Conservation (phyloP, 2,797 vertebrate species). For the Pantherophis vulpinus region DNA sequence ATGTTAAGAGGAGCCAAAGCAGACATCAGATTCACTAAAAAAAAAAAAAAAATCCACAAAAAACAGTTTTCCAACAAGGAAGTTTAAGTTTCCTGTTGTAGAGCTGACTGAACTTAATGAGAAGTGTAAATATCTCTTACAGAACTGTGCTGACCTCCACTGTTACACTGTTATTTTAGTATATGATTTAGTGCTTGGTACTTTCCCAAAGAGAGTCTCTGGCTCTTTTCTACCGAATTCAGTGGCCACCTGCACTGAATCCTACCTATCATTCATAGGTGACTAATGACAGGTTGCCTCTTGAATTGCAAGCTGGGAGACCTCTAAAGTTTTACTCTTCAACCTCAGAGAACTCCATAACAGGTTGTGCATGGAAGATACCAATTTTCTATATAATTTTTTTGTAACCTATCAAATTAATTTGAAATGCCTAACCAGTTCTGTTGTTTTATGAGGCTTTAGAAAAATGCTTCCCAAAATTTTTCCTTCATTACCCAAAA, state of each 20-base stretch:
- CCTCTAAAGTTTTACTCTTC: neutral
- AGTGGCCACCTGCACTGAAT: neutral
- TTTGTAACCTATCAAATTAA: neutral
- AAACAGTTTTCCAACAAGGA: neutral
- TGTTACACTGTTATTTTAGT: neutral
- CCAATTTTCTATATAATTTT: neutral
- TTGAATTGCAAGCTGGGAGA: neutral
- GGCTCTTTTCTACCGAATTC: neutral
- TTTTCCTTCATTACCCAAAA: neutral
- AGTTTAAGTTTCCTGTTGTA: neutral
- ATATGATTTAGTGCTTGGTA: neutral
- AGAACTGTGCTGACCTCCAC: neutral
- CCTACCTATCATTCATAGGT: neutral
- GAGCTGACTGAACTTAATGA: neutral
- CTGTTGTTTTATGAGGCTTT: neutral
- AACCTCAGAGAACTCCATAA: neutral
- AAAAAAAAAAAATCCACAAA: neutral
- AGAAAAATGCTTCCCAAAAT: neutral
- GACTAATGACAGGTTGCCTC: neutral
- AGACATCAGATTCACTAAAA: neutral
- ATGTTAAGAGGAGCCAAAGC: neutral
- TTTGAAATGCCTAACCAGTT: neutral
- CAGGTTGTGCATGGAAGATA: neutral
- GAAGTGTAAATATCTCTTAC: neutral
- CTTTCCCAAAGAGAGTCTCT: neutral